A percentile compares a stretch with the other conserved stretches of the same genome.
Conservation (phyloP, 2,113 vertebrate genomes). For the Sula dactylatra region DNA sequence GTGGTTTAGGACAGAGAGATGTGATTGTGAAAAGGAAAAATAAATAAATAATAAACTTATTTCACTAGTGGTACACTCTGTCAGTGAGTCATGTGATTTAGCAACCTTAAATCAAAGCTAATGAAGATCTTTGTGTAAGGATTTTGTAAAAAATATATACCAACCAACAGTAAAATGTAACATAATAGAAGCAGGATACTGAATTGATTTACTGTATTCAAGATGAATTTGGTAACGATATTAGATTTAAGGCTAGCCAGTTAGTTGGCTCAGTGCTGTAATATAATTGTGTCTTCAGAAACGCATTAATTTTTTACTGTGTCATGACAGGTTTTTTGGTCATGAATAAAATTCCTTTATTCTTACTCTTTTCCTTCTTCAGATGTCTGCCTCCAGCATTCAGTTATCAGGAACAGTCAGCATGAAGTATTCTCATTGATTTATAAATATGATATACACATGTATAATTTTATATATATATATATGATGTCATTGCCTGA, state of each 20-base stretch:
- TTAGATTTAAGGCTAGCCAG: neutral
- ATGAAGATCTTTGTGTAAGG: rapidly evolving
- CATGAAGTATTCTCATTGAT: neutral
- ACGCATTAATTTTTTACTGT: neutral
- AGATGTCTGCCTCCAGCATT: neutral
- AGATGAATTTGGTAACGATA: neutral
- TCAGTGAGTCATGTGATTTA: neutral
- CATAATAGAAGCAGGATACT: neutral
- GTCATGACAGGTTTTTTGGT: neutral
- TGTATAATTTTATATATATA: neutral
- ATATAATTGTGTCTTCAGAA: neutral
- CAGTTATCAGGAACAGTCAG: neutral
- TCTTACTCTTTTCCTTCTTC: neutral
- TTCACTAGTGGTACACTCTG: neutral
- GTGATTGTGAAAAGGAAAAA: neutral
- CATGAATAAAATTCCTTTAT: neutral
- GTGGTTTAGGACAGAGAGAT: neutral
- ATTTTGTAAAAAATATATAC: neutral
- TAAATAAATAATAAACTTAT: neutral
- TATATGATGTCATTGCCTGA: neutral
- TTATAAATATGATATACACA: neutral
- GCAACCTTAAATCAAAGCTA: neutral
- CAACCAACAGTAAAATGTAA: neutral
- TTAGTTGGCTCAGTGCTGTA: neutral
- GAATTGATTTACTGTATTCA: neutral